Conservation (phyloP, 2,888 invertebrate genomes). For the Deilephila porcellus region DNA sequence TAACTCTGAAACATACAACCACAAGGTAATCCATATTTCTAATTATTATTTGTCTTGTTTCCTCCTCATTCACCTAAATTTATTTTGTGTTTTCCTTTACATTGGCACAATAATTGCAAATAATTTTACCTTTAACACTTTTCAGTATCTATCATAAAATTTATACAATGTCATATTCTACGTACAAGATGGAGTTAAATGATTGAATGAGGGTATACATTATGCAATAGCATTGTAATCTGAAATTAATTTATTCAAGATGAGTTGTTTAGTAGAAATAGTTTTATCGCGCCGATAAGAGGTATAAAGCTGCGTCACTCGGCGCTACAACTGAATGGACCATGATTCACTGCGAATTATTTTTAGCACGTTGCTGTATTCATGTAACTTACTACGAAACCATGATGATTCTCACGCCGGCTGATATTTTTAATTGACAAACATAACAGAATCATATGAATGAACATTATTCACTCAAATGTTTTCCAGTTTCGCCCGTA, state of each 20-base stretch:
- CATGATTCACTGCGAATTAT: constrained; percentile 74
- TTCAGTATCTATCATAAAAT: no score
- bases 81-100: background rate
- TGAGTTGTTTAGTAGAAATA: constrained; percentile 28
- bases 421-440: constrained; percentile 53
- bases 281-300: constrained; percentile 58
- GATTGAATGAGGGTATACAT: background rate
- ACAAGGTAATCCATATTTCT: constrained; percentile 3
- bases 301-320: constrained; percentile 66
- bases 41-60: background rate
- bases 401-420: constrained; percentile 63
- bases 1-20: background rate
- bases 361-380: constrained; percentile 68
- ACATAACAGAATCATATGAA: constrained; percentile 31
- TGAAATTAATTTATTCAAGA: background rate
- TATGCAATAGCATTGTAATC: background rate
- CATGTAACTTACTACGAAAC: constrained; percentile 72
- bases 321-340: constrained; percentile 63
- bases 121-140: background rate
- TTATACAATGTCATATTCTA: no score
- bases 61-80: background rate
- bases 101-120: background rate
- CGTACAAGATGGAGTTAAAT: no score
- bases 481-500: background rate
- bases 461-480: constrained; percentile 34